Base-by-base conservation (phyloP, 2,113 vertebrate species). In the Pogonocichla stellata region DNA sequence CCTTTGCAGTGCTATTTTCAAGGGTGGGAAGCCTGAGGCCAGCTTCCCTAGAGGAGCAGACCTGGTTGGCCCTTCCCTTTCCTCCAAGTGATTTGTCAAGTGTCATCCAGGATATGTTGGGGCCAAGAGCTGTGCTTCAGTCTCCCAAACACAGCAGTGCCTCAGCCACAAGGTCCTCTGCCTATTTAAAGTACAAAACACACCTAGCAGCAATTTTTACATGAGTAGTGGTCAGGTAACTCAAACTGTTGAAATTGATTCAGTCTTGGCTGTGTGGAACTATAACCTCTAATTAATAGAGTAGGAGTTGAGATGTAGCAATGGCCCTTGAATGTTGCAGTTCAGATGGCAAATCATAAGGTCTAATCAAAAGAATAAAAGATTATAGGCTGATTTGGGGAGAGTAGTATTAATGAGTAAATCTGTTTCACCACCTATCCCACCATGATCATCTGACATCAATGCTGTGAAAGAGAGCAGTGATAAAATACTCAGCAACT, bases 141-240 rank as follows among this genome's bases (percentile, higher is more conserved):
- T 51, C 45, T 86, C 19, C 18, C 0, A 1, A 18, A 62, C 5
- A 1, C 24, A 91, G 51, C 57, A 34, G 48, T 28, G 23, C 22
- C 45, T 86, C 23, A 50, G 6, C 12, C 1, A 2, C 0, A 1
- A 47, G 33, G 29, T 56, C 14, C 31, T 82, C 72, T 84, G 36
- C 42, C 10, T 19, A 23, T 34, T 29, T 40, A 36, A 47, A 85
- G 50, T 16, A 48, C 36, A 36, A 43, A 91, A 26, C 26, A 34
- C 31, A 40, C 14, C 19, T 23, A 45, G 36, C 31, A 65, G 60
- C 18, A 29, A 1, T 64, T 67, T 64, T 67, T 85, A 31, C 3
- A 1, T 24, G 1, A 0, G 0, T 18, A 14, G 11, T 61, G 43
- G 38, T 33, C 61, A 64, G 29, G n/a, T 77, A 47, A n/a, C 1